Percentiles rank a stretch among this genome's conserved stretches.
phyloP scores from a whole-genome alignment of 2,113 vertebrate species.

The Seriola aureovittata region DNA sequence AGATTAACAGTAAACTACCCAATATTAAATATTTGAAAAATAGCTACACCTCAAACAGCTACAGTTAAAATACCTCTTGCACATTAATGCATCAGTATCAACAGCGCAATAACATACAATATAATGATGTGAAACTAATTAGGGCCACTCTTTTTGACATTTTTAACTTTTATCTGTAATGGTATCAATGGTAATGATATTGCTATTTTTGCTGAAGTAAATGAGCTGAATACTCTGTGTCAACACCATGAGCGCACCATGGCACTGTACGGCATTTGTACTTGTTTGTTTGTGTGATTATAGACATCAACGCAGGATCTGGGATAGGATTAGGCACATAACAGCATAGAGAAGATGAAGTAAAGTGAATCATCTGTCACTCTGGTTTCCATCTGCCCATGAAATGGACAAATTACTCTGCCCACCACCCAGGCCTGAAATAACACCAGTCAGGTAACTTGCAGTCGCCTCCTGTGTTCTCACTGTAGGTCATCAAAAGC shows the following conservation, averaged over 20 bases:
- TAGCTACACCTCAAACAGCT: neutral
- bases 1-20: neutral
- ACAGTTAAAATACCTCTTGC: neutral
- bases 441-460: constrained; percentile 38
- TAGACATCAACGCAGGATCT: constrained; percentile 48
- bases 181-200: neutral
- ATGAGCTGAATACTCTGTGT: constrained; percentile 15
- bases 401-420: constrained; percentile 55
- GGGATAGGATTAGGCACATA: constrained; percentile 45
- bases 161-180: neutral
- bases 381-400: constrained; percentile 66
- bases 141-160: neutral
- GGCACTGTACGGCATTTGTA: constrained; percentile 24
- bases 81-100: neutral
- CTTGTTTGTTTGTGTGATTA: constrained; percentile 55
- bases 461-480: constrained; percentile 28
- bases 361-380: constrained; percentile 67
- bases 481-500: constrained; percentile 18
- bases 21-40: neutral
- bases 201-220: constrained; percentile 13
- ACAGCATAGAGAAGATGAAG: constrained; percentile 47
- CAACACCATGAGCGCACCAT: neutral
- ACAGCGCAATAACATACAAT: neutral
- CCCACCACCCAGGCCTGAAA: constrained; percentile 48
- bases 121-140: neutral